Evolutionary conservation across 2,888 invertebrate genomes (phyloP), one percentile per base, ranked within the genome.

Genomic region (Noctua janthe): DNA sequence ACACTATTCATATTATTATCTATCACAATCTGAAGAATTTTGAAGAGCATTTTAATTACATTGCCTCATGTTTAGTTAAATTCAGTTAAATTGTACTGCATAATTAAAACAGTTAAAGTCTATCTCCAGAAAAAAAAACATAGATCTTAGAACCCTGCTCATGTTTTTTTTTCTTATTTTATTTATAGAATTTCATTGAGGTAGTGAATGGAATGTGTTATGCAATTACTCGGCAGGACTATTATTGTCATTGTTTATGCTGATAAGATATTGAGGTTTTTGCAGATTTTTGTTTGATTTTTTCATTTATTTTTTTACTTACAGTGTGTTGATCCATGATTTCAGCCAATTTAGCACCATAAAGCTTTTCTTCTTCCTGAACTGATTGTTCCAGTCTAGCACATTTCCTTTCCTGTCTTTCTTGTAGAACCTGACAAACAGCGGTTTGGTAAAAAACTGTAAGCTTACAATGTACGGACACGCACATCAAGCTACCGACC

Each of bases 251-350:
- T 67, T 66, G 23, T 8, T 64, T 35, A 17, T 39, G 64, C 64
- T 35, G 17, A 35, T 64, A 56, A n/a, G 1, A n/a, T 59, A n/a
- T n/a, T n/a, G n/a, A n/a, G 6, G 47, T 47, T 47, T 47, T 47
- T 1, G 1, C 47, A 47, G 1, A 11, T 35, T 64, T 64, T 1
- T 29, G 17, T 62, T 1, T 64, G 29, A 62, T 35, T 35, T 10
- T 17, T 20, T 35, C 15, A 20, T 20, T 43, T 1, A 1, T 15
- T 47, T 43, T 15, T 47, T 59, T 78, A 90, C 93, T 91, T 93
- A 98, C 98, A 95, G 98, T 98, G 94, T 99, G 99, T 91, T 98
- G 98, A 78, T 99, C 99, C 94, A 99, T 98, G 47, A 99, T 97
- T 90, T 98, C 98, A 56, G 98, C 97, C 59, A 99, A 97, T 95